phyloP scores from a whole-genome alignment of 2,797 vertebrate species.

The Thunnus albacares region DNA sequence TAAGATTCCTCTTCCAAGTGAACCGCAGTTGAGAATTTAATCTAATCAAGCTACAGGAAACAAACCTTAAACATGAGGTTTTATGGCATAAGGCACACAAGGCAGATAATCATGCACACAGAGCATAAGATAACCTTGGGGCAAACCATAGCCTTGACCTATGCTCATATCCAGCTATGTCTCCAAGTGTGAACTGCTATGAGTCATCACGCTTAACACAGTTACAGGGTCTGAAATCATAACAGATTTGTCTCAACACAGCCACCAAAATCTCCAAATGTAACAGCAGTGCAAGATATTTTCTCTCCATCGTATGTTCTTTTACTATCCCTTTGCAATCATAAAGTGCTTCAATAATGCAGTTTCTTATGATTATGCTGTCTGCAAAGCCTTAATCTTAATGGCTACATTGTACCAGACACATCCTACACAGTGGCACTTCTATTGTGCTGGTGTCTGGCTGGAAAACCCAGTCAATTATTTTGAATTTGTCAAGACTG shows the following conservation, averaged over 20 bases:
- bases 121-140: slow-evolving; percentile 11
- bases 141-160: slow-evolving; percentile 42
- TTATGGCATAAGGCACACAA: slow-evolving; percentile 10
- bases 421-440: slow-evolving; percentile 10
- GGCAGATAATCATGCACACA: slow-evolving; percentile 16
- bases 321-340: neutral
- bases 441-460: neutral
- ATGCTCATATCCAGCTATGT: slow-evolving; percentile 29
- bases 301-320: neutral
- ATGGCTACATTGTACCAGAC: slow-evolving; percentile 1
- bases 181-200: slow-evolving; percentile 26
- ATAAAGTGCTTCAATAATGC: slow-evolving; percentile 6
- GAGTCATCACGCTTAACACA: slow-evolving; percentile 6
- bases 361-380: slow-evolving; percentile 1
- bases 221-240: slow-evolving; percentile 4
- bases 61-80: neutral
- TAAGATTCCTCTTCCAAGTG: neutral
- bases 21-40: neutral
- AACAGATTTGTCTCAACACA: slow-evolving; percentile 8
- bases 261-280: neutral
- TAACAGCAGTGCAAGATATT: neutral
- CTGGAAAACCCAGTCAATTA: slow-evolving; percentile 27
- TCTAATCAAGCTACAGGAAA: neutral
- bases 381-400: neutral
- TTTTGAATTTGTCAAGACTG: slow-evolving; percentile 35